Percentiles rank a stretch among this genome's conserved stretches.
Conservation (phyloP, 1,140 invertebrate species). For the Goniozus legneri region DNA sequence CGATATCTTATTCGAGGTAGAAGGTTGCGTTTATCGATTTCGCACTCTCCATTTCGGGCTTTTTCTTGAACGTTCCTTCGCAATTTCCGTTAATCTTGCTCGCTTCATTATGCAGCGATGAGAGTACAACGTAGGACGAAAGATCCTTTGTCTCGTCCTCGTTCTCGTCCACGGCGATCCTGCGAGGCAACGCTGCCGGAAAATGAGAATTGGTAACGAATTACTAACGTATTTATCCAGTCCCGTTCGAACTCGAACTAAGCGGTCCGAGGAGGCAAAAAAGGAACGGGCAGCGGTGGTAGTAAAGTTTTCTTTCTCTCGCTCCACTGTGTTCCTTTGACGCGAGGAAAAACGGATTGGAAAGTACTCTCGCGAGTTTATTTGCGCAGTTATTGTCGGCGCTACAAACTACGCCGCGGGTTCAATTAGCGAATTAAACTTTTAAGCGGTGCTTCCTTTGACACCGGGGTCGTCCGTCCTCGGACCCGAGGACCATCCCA, state of each 20-base stretch:
- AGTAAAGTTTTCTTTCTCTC: neutral
- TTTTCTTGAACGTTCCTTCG: too few relatives aligned
- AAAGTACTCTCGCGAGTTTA: constrained; percentile 22
- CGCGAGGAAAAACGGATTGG: constrained; percentile 23
- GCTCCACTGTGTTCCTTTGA: constrained; percentile 19
- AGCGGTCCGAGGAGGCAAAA: neutral
- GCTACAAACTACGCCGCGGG: constrained; percentile 13
- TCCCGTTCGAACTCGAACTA: constrained; percentile 13
- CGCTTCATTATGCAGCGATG: too few relatives aligned
- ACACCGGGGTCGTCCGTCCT: constrained; percentile 17
- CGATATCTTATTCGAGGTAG: too few relatives aligned
- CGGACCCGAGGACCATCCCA: too few relatives aligned
- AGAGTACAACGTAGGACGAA: too few relatives aligned
- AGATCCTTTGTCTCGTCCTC: too few relatives aligned
- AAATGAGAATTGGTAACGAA: constrained; percentile 15
- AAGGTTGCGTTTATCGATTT: too few relatives aligned
- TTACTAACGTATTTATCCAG: constrained; percentile 29
- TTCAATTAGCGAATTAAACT: constrained; percentile 34
- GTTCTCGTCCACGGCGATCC: constrained; percentile 10
- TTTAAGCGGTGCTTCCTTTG: constrained; percentile 26
- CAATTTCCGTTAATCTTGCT: too few relatives aligned
- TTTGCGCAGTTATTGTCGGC: constrained; percentile 27
- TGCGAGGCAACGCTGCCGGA: neutral
- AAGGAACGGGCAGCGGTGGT: neutral
- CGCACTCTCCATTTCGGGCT: too few relatives aligned